Conservation (phyloP, 2,888 invertebrate genomes). For the Plagiodera versicolora region DNA sequence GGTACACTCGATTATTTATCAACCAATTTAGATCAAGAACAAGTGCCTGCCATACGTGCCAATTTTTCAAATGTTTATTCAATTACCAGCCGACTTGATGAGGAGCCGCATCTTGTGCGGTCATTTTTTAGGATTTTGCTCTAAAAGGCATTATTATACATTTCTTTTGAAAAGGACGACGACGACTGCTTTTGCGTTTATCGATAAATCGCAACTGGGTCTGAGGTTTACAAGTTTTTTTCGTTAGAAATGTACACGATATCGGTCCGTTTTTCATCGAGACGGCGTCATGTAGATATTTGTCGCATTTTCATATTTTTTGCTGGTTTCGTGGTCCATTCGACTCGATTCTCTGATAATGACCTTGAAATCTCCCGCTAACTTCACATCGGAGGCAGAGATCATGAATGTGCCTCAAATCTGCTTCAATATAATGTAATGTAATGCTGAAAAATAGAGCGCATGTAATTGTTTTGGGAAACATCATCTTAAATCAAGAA, state of each 20-base stretch:
- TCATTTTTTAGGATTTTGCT: slow-evolving; percentile 36
- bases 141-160: slow-evolving; percentile 41
- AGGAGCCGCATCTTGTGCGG: slow-evolving; percentile 42
- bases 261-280: slow-evolving; percentile 9
- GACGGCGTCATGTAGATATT: slow-evolving; percentile 15
- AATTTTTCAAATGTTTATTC: slow-evolving; percentile 49
- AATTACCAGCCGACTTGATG: slow-evolving; percentile 33
- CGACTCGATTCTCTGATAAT: no score
- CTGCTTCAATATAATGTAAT: no score
- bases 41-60: slow-evolving; percentile 46
- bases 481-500: no score
- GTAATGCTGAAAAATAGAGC: no score
- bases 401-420: no score
- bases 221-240: slow-evolving; percentile 16
- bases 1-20: slow-evolving; percentile 27
- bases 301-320: slow-evolving; percentile 14
- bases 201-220: slow-evolving; percentile 21
- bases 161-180: slow-evolving; percentile 29
- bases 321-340: not conserved
- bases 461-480: no score
- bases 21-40: slow-evolving; percentile 41
- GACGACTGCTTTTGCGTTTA: slow-evolving; percentile 12
- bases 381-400: no score
- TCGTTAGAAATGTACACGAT: slow-evolving; percentile 11
- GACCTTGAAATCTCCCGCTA: no score